Conservation (phyloP, 2,888 invertebrate genomes). For the Hofmannophila pseudospretella region DNA sequence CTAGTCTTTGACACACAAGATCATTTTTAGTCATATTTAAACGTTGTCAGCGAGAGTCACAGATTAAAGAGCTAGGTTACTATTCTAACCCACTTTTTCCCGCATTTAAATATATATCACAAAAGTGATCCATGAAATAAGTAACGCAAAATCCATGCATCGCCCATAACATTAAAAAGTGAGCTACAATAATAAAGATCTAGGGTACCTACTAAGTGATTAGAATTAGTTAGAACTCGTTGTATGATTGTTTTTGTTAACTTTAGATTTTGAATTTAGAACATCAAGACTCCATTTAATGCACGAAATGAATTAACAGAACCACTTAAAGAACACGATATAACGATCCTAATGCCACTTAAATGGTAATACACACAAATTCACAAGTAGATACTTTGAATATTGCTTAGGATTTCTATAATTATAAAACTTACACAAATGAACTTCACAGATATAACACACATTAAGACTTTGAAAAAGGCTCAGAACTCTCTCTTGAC, state of each 20-base stretch:
- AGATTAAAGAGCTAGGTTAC: constrained; percentile 17
- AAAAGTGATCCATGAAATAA: constrained; percentile 41
- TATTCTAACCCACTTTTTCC: constrained; percentile 31
- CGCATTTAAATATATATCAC: constrained; percentile 29
- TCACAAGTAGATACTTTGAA: constrained; percentile 27
- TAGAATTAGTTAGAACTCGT: constrained; percentile 30
- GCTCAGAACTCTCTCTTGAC: constrained; percentile 37
- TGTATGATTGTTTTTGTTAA: constrained; percentile 28
- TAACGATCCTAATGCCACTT: constrained; percentile 7
- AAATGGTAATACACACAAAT: constrained; percentile 8
- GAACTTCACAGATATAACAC: constrained; percentile 22
- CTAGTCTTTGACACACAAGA: constrained; percentile 44
- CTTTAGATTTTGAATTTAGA: neutral
- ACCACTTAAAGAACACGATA: no score
- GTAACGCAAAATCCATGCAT: constrained; percentile 12
- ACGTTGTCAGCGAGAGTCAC: constrained; percentile 20
- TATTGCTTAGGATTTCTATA: constrained; percentile 63
- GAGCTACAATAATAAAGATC: constrained; percentile 28
- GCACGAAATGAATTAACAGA: no score
- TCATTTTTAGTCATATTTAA: constrained; percentile 18
- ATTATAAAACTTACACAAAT: constrained; percentile 33
- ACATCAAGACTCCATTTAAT: no score
- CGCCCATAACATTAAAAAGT: constrained; percentile 15
- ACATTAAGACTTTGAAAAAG: constrained; percentile 36
- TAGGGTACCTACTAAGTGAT: constrained; percentile 20